Percentiles rank a stretch among this genome's conserved stretches.
Conservation (phyloP, 2,113 vertebrate species). For the Chlorocebus sabaeus region DNA sequence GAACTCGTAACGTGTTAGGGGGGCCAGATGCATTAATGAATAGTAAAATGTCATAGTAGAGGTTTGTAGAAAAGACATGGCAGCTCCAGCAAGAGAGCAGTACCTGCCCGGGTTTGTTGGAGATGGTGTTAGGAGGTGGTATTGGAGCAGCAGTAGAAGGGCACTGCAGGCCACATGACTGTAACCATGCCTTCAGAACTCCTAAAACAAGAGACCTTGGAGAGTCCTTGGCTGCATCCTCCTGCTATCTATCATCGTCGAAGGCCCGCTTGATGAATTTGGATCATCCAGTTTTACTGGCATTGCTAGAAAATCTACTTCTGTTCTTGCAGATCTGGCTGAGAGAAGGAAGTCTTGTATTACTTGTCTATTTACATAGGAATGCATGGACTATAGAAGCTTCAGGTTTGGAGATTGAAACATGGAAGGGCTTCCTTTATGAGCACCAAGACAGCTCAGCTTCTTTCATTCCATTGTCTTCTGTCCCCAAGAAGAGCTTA, state of each 20-base stretch:
- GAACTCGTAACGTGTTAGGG: neutral
- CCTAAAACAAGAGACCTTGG: neutral
- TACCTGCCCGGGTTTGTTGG: neutral
- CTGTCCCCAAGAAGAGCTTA: neutral
- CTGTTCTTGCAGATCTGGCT: neutral
- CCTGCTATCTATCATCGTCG: neutral
- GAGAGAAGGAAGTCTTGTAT: neutral
- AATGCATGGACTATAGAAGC: neutral
- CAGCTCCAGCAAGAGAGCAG: neutral
- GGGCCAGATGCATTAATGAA: neutral
- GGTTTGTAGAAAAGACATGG: neutral
- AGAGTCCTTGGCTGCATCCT: neutral
- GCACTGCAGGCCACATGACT: neutral
- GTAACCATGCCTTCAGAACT: neutral
- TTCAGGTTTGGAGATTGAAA: neutral
- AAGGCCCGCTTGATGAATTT: neutral
- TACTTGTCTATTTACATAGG: neutral
- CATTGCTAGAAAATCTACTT: conserved; percentile 25
- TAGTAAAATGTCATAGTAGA: neutral
- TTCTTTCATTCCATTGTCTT: neutral
- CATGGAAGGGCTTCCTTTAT: neutral
- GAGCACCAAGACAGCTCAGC: neutral
- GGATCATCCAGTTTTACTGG: neutral
- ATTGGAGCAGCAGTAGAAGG: neutral
- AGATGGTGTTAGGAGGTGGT: neutral